These are phyloP conservation scores for Eutolmus rufibarbis DNA, from an alignment of 2,888 invertebrate species.

Conservation along the genomic window DNA sequence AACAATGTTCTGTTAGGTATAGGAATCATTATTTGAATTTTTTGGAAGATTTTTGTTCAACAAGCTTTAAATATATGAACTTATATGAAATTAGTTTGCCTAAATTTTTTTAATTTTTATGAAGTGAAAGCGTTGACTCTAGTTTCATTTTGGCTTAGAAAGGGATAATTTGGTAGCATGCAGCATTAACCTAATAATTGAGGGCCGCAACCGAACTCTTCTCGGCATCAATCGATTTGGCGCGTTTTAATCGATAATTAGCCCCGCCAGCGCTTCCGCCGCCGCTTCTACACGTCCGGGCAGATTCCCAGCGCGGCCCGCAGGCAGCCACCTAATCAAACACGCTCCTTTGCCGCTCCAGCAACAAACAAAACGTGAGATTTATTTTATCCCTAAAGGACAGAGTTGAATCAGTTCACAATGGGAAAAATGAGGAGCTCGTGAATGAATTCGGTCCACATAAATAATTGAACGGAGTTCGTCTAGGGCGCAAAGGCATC, in stretches of 20 bases:
- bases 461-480: constrained; percentile 30
- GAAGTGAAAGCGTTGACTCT: not conserved
- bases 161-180: no score
- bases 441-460: constrained; percentile 9
- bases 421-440: constrained; percentile 19
- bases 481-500: constrained; percentile 12
- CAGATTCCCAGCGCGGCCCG: not conserved
- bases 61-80: no score
- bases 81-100: no score
- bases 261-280: not conserved
- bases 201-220: not conserved
- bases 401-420: constrained; percentile 20
- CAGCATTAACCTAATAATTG: not conserved
- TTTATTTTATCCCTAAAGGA: constrained; percentile 22
- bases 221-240: not conserved
- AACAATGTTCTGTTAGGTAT: no score
- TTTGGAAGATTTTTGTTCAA: no score
- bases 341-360: not conserved
- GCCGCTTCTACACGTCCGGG: not conserved
- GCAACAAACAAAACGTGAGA: constrained; percentile 4
- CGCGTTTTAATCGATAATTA: not conserved
- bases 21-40: no score
- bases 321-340: not conserved
- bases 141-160: not conserved
- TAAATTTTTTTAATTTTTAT: no score